Percentiles rank a stretch among this genome's conserved stretches.
These are phyloP conservation scores for Crioceris asparagi DNA, from an alignment of 2,888 invertebrate species.

Conservation along the genomic window DNA sequence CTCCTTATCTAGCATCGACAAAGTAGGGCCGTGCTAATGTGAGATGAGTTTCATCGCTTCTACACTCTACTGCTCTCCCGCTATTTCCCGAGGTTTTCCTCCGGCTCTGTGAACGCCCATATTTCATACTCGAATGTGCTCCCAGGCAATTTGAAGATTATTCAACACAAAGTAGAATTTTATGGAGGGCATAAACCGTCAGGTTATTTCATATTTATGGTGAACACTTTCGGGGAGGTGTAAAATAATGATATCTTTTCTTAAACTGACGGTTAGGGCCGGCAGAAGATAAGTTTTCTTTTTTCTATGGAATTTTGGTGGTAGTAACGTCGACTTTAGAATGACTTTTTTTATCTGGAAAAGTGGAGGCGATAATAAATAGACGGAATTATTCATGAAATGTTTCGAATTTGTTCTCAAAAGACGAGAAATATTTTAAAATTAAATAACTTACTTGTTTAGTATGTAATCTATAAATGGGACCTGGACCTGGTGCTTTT, in stretches of 20 bases:
- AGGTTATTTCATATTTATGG: conserved; percentile 37
- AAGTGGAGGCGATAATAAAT: too few relatives aligned
- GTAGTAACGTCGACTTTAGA: too few relatives aligned
- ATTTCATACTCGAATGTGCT: conserved; percentile 35
- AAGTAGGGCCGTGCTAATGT: conserved; percentile 36
- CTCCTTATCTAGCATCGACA: too few relatives aligned
- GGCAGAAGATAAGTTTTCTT: too few relatives aligned
- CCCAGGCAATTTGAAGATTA: conserved; percentile 38
- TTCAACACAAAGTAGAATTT: conserved; percentile 38
- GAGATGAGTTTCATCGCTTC: conserved; percentile 35
- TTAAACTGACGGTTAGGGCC: conserved; percentile 19
- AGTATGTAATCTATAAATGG: too few relatives aligned
- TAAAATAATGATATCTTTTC: conserved; percentile 29
- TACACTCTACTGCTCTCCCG: conserved; percentile 30
- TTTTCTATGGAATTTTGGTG: too few relatives aligned
- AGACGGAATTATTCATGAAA: too few relatives aligned
- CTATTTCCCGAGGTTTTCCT: conserved; percentile 28
- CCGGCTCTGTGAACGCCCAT: conserved; percentile 26
- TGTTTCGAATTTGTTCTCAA: too few relatives aligned
- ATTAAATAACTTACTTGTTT: too few relatives aligned
- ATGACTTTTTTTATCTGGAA: too few relatives aligned
- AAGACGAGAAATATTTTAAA: too few relatives aligned
- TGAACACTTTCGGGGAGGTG: conserved; percentile 33
- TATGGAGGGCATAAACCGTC: conserved; percentile 36
- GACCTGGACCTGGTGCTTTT: too few relatives aligned